Percentiles rank a stretch among this genome's conserved stretches.
Conservation (phyloP, 2,888 invertebrate species). For the Hyposoter dolosus region DNA sequence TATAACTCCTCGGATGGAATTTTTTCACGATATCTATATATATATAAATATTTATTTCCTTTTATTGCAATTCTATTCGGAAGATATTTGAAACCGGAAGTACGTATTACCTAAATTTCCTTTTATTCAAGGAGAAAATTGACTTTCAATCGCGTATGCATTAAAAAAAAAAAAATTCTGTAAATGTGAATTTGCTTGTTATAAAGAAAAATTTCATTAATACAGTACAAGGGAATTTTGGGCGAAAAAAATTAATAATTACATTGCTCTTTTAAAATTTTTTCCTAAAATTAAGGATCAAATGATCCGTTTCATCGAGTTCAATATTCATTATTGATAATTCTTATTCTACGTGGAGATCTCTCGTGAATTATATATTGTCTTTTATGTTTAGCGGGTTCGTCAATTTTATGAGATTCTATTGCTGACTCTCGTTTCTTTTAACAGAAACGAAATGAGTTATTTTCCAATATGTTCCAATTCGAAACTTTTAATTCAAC, state of each 20-base stretch:
- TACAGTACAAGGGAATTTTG: not conserved
- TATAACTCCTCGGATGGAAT: not conserved
- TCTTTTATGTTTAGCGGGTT: constrained; percentile 1
- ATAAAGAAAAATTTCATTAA: not conserved
- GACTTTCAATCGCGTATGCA: not conserved
- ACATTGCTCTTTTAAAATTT: constrained; percentile 4
- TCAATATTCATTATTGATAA: constrained; percentile 51
- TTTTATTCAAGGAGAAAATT: not conserved
- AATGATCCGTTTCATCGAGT: constrained; percentile 57
- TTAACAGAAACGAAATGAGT: not conserved
- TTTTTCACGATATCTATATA: constrained; percentile 9
- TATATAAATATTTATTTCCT: not conserved
- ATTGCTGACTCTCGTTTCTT: not conserved
- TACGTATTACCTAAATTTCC: not conserved
- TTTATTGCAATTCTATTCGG: not conserved
- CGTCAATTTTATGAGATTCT: not conserved
- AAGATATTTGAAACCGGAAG: not conserved
- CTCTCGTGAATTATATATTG: constrained; percentile 43
- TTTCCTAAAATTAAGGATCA: not conserved
- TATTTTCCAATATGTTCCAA: not conserved
- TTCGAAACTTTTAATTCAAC: not conserved
- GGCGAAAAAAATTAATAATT: constrained; percentile 9
- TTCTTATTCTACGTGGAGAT: constrained; percentile 41
- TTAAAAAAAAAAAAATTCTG: not conserved
- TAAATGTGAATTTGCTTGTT: constrained; percentile 1